These are phyloP conservation scores for Melanotaenia maccullochi DNA, from an alignment of 2,797 vertebrate species.

Conservation along the genomic window DNA sequence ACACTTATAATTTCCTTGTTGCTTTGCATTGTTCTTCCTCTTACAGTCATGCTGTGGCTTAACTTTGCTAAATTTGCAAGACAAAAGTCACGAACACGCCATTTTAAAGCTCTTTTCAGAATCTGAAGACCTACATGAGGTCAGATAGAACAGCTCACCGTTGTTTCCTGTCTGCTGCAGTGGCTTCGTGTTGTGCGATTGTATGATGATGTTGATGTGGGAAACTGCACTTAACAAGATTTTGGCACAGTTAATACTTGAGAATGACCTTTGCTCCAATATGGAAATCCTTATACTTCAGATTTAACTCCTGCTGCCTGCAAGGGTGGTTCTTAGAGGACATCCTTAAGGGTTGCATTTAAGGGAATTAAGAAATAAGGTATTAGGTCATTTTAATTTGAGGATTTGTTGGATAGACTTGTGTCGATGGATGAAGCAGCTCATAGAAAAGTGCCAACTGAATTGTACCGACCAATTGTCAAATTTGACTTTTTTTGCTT, in stretches of 20 bases:
- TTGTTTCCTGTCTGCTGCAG: not conserved
- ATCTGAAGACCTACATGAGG: conserved; percentile 4
- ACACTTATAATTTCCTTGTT: not conserved
- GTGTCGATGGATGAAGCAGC: not conserved
- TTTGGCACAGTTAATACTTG: not conserved
- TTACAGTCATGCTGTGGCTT: not conserved
- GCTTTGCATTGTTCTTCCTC: not conserved
- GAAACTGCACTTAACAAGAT: not conserved
- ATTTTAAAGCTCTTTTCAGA: conserved; percentile 9
- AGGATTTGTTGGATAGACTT: not conserved
- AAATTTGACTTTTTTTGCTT: too few relatives aligned
- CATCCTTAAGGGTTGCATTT: not conserved
- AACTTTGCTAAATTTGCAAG: conserved; percentile 9
- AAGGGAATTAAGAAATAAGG: not conserved
- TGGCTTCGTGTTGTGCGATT: not conserved
- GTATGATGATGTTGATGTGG: not conserved
- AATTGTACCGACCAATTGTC: not conserved
- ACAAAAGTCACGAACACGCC: not conserved
- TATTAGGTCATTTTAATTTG: not conserved
- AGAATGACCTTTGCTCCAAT: not conserved
- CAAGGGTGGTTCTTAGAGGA: not conserved
- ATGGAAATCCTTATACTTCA: not conserved
- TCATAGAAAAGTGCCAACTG: too few relatives aligned
- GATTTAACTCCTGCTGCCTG: not conserved
- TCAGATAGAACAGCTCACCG: not conserved